Evolutionary conservation across 2,113 vertebrate genomes (phyloP).

Genomic region (Oryzias javanicus): DNA sequence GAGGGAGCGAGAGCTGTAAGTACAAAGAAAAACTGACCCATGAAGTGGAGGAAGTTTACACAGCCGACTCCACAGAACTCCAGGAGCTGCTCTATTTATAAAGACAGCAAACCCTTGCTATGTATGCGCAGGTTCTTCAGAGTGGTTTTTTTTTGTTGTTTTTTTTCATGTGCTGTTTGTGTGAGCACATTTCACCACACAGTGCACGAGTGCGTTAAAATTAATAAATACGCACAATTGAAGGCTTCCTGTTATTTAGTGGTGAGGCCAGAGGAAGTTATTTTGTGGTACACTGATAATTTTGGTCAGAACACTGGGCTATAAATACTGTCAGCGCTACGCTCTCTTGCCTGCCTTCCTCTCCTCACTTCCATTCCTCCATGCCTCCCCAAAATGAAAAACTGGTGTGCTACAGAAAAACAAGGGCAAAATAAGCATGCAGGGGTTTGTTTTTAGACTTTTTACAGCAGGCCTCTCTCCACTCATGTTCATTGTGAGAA

Average conservation of each 20-base stretch:
- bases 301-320: slow-evolving; percentile 79
- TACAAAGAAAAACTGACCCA: slow-evolving; percentile 48
- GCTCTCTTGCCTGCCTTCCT: slow-evolving; percentile 57
- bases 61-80: slow-evolving; percentile 58
- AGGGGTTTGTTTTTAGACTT: slow-evolving; percentile 62
- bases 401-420: slow-evolving; percentile 66
- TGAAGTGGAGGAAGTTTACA: slow-evolving; percentile 73
- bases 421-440: slow-evolving; percentile 60
- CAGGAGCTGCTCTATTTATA: slow-evolving; percentile 75
- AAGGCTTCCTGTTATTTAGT: slow-evolving; percentile 84
- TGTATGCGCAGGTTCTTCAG: slow-evolving; percentile 24
- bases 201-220: slow-evolving; percentile 55
- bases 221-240: slow-evolving; percentile 83
- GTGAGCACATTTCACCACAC: slow-evolving; percentile 16
- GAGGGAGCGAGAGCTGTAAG: slow-evolving; percentile 23
- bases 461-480: slow-evolving; percentile 35
- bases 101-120: slow-evolving; percentile 63
- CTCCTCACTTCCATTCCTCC: slow-evolving; percentile 44
- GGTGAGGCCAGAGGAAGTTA: slow-evolving; percentile 80
- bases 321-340: slow-evolving; percentile 79
- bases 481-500: slow-evolving; percentile 31
- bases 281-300: slow-evolving; percentile 82
- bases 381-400: slow-evolving; percentile 59
- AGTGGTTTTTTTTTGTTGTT: slow-evolving; percentile 18
- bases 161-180: slow-evolving; percentile 39